Evolutionary conservation across 2,888 invertebrate species (phyloP), one percentile per base, ranked within the genome.

Genomic region (Trichopoda pennipes): DNA sequence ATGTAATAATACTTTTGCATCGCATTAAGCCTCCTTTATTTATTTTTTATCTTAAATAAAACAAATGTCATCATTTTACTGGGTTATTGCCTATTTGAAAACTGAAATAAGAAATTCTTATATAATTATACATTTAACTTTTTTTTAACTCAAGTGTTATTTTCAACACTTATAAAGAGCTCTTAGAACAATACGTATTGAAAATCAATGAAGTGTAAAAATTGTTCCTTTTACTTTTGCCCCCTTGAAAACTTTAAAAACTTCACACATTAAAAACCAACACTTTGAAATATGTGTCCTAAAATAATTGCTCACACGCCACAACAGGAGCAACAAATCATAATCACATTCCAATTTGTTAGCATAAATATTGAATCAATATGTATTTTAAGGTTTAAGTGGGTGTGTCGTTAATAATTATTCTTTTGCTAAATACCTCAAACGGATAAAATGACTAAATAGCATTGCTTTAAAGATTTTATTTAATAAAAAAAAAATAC

Each of bases 361-460:
- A 35, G 8, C 19, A 42, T 16, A 42, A 38, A 21, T 55, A 56
- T 32, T 49, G 58, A 69, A 64, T 70, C 60, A 72, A 16, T 64
- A 68, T 82, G 72, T 82, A 79, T 76, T 72, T 76, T 72, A 72
- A 32, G 58, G 75, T 49, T 82, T 12, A 58, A 64, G n/a, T 51
- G 66, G 72, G 56, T 61, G 55, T 75, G 74, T 66, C 61, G 2
- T 28, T 28, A 6, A 7, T 4, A 28, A 78, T 77, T 38, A 72
- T 72, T 64, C 58, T 32, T 78, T 64, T 23, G 32, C 32, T 53
- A 58, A 78, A 78, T 64, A 61, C 69, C 58, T 35, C n/a, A 10
- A 17, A 19, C 9, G n/a, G n/a, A 2, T 49, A 4, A 7, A 19
- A 19, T 49, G 47, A 19, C 10, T 49, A 17, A 49, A 49, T 2